These are phyloP conservation scores for Hydractinia echinata DNA, from an alignment of 30 jellyfish, hydroid and myxozoan species.

Conservation along the genomic window DNA sequence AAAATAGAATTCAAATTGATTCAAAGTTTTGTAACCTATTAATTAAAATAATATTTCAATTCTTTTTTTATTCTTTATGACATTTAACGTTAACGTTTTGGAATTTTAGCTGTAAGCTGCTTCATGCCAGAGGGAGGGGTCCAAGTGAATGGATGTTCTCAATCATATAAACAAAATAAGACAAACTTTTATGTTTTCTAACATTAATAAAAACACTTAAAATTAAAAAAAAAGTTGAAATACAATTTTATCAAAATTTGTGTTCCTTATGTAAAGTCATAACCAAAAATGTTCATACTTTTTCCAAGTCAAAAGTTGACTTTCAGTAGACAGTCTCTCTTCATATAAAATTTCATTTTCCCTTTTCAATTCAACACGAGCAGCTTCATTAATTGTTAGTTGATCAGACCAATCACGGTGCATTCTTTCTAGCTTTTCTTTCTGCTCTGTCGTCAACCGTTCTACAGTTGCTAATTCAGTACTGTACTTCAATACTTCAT, in stretches of 20 bases:
- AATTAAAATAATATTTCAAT: no score
- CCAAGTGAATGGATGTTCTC: background rate
- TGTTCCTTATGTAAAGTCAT: background rate
- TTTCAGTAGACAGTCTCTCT: constrained; percentile 23
- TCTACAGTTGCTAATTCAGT: background rate
- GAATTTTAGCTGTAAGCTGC: no score
- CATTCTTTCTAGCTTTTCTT: background rate
- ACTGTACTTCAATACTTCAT: background rate
- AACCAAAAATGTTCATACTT: background rate
- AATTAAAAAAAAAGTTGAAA: no score
- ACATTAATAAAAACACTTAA: no score
- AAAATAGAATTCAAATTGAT: no score
- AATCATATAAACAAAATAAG: no score
- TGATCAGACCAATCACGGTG: background rate
- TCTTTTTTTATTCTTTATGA: background rate
- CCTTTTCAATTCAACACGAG: constrained; percentile 18
- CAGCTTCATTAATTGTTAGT: background rate
- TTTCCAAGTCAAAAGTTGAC: background rate
- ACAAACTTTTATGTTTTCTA: no score
- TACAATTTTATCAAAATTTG: background rate
- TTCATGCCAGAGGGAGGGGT: no score
- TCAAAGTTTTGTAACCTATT: no score
- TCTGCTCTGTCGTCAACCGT: background rate
- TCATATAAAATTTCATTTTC: constrained; percentile 37
- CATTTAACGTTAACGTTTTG: background rate